Evolutionary conservation across 2,113 vertebrate genomes (phyloP).

Genomic region (Donacobius atricapilla): DNA sequence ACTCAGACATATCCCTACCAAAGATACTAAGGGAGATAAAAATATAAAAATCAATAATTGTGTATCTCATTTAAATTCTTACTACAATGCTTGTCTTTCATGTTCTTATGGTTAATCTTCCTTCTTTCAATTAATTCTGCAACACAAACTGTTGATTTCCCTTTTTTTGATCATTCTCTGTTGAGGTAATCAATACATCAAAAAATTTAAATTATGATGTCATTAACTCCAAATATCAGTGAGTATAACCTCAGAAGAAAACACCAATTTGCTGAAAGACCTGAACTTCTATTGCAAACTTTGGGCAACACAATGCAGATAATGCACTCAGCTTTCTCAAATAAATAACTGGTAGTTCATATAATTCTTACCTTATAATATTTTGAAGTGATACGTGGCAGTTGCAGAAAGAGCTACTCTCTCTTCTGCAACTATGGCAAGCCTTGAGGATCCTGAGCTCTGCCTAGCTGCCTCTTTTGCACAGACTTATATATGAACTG

Average conservation of each 20-base stretch:
- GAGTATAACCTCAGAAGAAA: not conserved
- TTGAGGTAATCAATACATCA: not conserved
- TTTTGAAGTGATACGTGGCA: not conserved
- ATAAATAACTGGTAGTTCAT: not conserved
- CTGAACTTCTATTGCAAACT: not conserved
- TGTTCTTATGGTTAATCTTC: not conserved
- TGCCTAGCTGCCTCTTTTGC: conserved; percentile 54
- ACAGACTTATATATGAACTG: conserved; percentile 73
- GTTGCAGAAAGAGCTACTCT: conserved; percentile 23
- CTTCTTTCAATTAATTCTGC: conserved; percentile 4
- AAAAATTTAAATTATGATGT: conserved; percentile 8
- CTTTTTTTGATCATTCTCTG: not conserved
- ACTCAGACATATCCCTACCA: not conserved
- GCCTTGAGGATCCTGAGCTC: conserved; percentile 64
- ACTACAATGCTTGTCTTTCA: not conserved
- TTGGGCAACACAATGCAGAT: not conserved
- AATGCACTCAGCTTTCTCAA: not conserved
- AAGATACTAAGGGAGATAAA: not conserved
- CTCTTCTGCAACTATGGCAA: conserved; percentile 38
- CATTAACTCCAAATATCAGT: not conserved
- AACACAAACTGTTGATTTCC: not conserved
- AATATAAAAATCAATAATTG: not conserved
- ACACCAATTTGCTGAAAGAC: not conserved
- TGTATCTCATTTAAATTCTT: not conserved
- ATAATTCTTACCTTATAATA: conserved; percentile 69